These are phyloP conservation scores for Cremastinae sp. DNA, from an alignment of 2,888 invertebrate species.

Conservation along the genomic window DNA sequence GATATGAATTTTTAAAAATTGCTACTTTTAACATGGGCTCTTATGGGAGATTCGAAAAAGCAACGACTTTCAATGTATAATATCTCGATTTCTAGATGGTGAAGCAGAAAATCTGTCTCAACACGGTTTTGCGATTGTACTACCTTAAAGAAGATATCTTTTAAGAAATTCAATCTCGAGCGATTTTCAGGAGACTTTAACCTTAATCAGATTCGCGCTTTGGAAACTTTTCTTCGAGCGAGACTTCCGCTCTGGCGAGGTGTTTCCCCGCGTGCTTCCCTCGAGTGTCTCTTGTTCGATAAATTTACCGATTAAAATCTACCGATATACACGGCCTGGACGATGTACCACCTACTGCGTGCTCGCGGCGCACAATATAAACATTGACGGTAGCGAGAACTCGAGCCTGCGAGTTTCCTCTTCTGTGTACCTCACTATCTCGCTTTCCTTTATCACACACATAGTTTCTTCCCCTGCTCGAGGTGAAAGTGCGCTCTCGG, in stretches of 20 bases:
- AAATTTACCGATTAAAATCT: constrained; percentile 60
- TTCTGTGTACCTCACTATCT: constrained; percentile 34
- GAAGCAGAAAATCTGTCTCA: too few species aligned
- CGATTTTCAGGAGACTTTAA: constrained; percentile 12
- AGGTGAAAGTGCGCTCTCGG: constrained; percentile 48
- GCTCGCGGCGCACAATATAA: constrained; percentile 2
- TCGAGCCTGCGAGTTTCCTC: constrained; percentile 18
- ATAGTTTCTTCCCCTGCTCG: neutral
- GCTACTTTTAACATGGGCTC: too few species aligned
- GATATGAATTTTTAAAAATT: too few species aligned
- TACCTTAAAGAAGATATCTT: too few species aligned
- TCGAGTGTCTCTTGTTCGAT: constrained; percentile 53
- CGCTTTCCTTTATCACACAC: constrained; percentile 41
- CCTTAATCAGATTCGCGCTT: constrained; percentile 12
- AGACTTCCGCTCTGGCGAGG: constrained; percentile 24
- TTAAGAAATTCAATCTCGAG: too few species aligned
- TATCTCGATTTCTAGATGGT: too few species aligned
- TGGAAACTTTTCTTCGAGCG: constrained; percentile 31
- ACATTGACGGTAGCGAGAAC: constrained; percentile 27
- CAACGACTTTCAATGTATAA: too few species aligned
- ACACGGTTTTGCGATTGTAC: too few species aligned
- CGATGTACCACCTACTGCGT: constrained; percentile 50
- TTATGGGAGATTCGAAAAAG: too few species aligned
- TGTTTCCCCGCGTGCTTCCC: neutral
- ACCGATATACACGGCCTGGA: constrained; percentile 54